Conservation (phyloP, 2,113 vertebrate species). For the Falco punctatus region DNA sequence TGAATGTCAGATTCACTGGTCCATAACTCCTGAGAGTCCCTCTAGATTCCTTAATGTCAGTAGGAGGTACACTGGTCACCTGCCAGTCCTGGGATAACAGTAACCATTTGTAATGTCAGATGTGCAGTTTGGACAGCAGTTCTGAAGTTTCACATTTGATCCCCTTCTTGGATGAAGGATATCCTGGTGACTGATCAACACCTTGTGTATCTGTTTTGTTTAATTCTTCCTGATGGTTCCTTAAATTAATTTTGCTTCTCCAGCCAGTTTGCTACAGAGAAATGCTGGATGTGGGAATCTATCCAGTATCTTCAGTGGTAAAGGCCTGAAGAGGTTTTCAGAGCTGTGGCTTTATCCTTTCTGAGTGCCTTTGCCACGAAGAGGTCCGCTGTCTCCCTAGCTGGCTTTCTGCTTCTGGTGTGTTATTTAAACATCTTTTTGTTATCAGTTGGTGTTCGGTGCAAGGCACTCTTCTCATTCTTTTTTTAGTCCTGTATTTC, state of each 20-base stretch:
- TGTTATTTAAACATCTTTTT: neutral
- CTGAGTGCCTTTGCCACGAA: neutral
- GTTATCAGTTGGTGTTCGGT: neutral
- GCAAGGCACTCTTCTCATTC: neutral
- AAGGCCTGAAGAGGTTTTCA: neutral
- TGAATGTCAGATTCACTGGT: neutral
- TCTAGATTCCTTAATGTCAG: neutral
- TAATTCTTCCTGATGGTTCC: neutral
- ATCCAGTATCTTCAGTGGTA: neutral
- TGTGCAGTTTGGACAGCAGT: neutral
- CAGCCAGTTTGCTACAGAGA: neutral
- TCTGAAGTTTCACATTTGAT: neutral
- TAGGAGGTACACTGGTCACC: neutral
- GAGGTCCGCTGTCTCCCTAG: neutral
- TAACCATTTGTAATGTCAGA: neutral
- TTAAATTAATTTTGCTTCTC: neutral
- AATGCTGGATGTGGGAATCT: neutral
- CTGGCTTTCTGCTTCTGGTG: neutral
- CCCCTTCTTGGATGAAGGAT: neutral
- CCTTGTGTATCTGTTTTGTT: neutral
- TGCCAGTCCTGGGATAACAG: neutral
- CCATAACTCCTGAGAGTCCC: neutral
- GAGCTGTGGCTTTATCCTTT: neutral
- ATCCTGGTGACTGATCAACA: neutral
- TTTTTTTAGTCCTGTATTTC: slow-evolving; percentile 24